Base-by-base conservation (phyloP, 2,113 vertebrate species). In the Indicator maculatus region DNA sequence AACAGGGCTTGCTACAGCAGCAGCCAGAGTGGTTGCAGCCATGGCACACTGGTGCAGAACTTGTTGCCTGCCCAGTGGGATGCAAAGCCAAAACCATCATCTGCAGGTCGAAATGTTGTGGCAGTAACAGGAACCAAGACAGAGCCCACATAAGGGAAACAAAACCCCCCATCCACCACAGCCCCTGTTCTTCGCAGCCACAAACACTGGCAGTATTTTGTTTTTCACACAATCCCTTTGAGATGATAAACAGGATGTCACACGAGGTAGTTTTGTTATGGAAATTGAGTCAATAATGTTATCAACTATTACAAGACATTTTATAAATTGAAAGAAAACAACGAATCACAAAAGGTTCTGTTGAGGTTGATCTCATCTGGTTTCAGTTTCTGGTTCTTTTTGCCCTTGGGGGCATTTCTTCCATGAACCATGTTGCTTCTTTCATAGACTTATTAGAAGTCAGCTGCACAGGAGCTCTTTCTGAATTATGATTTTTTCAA, bases 251-350 rank as follows among this genome's bases (percentile, higher is more conserved):
- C 97, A 98, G 97, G 98, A 98, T 98, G 98, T 98, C 97, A 98
- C 97, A 97, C 84, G 98, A 99, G 99, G 99, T 99, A 99, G 99
- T 99, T 98, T 99, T 97, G 97, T 98, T 97, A 98, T 93, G 98
- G 98, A 99, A 98, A 98, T 97, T 96, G 98, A 98, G 98, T 98
- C 96, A 97, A 98, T 97, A 97, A 97, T 93, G 97, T 97, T 97
- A 97, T 98, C 96, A 97, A 84, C 97, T 98, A 98, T 97, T 96
- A 98, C 90, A 98, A 97, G 96, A 98, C 97, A 97, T 96, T 97
- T 97, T 94, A 97, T 95, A 97, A 97, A 96, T 96, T 72, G 90
- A 96, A 97, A 97, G 97, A 97, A 96, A 97, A 95, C 88, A 96
- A 91, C 89, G 94, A 96, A 97, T 97, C 95, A 96, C 93, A 94